Percentiles rank a stretch among this genome's conserved stretches.
Evolutionary conservation across 2,113 vertebrate genomes (phyloP).

Genomic region (Xiphophorus maculatus): DNA sequence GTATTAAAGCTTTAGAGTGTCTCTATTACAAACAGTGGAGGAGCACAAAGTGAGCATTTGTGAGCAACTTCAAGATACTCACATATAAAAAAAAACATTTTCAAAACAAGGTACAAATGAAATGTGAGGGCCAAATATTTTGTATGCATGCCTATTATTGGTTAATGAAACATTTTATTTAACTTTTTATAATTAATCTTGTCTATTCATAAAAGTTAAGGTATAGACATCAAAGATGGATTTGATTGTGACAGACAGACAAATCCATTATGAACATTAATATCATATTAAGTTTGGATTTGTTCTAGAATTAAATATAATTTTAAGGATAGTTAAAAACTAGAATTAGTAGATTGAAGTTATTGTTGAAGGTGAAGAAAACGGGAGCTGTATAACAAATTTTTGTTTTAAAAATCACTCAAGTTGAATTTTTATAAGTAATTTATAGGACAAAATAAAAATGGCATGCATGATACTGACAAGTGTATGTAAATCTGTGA

Average conservation of each 20-base stretch:
- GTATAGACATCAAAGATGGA: slow-evolving; percentile 28
- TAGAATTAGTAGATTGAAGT: neutral
- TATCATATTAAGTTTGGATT: neutral
- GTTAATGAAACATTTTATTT: slow-evolving; percentile 40
- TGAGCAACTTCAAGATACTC: slow-evolving; percentile 55
- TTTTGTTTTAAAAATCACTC: too few relatives aligned
- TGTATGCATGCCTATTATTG: slow-evolving; percentile 64
- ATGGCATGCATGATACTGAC: neutral
- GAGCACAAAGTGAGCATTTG: slow-evolving; percentile 55
- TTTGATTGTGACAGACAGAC: slow-evolving; percentile 37
- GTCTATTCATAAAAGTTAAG: slow-evolving; percentile 40
- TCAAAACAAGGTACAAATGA: slow-evolving; percentile 66
- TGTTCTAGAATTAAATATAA: neutral
- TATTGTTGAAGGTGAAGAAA: neutral
- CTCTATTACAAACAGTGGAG: slow-evolving; percentile 53
- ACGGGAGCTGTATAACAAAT: too few relatives aligned
- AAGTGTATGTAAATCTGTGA: neutral
- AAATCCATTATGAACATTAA: neutral
- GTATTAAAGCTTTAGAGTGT: slow-evolving; percentile 58
- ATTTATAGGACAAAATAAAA: neutral
- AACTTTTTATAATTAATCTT: slow-evolving; percentile 8
- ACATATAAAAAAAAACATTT: slow-evolving; percentile 43
- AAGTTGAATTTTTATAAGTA: neutral
- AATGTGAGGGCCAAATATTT: slow-evolving; percentile 59
- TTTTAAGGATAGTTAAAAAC: neutral